Evolutionary conservation across 2,113 vertebrate genomes (phyloP).

Genomic region (Chloroceryle aenea): DNA sequence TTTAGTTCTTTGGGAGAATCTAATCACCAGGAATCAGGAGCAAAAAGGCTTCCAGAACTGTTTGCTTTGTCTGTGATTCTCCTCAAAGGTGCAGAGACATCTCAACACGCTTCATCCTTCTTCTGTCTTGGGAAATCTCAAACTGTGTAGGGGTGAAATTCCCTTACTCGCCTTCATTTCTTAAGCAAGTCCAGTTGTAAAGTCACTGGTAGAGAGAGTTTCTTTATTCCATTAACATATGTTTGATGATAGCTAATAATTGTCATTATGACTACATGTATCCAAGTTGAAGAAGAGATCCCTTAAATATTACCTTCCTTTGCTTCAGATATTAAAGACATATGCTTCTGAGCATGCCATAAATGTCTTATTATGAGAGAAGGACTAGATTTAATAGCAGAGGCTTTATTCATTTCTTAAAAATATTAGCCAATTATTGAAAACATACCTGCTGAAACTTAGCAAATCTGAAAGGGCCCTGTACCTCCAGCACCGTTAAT

Average conservation of each 20-base stretch:
- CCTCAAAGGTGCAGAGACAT: background rate
- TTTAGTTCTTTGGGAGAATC: background rate
- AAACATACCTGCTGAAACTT: background rate
- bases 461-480: background rate
- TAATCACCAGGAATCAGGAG: background rate
- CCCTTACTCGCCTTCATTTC: background rate
- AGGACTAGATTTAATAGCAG: background rate
- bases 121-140: background rate
- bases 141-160: background rate
- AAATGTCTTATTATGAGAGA: background rate
- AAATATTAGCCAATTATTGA: conserved; percentile 22
- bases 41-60: background rate
- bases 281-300: background rate
- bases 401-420: background rate
- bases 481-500: background rate
- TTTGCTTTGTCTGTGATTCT: background rate
- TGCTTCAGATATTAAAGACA: background rate
- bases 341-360: background rate
- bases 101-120: accelerated
- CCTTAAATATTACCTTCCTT: background rate
- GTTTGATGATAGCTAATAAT: background rate
- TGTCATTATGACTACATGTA: background rate
- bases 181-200: background rate
- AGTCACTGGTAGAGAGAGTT: background rate
- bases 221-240: background rate